Percentiles rank a stretch among this genome's conserved stretches.
These are phyloP conservation scores for Chrysomallon squamiferum DNA, from an alignment of 1,140 invertebrate species.

Conservation along the genomic window DNA sequence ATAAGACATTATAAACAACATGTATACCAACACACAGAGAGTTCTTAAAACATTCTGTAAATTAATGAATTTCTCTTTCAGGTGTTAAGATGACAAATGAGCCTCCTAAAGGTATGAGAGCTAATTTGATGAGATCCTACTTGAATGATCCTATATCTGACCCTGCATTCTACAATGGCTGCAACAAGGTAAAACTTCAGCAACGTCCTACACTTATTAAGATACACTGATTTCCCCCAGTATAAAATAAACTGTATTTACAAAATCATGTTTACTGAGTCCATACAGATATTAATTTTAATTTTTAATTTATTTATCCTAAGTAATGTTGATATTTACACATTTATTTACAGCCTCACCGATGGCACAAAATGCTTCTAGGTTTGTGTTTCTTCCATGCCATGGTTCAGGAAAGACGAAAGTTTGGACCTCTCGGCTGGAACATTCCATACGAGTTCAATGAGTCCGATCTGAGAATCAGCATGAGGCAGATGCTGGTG, in stretches of 20 bases:
- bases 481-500: conserved; percentile 64
- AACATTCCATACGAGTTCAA: conserved; percentile 66
- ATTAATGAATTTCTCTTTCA: conserved; percentile 20
- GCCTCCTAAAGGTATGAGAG: conserved; percentile 63
- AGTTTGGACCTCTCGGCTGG: conserved; percentile 65
- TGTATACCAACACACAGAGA: no score
- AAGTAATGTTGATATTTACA: no score
- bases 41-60: no score
- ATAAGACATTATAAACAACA: no score
- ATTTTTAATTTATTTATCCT: no score
- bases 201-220: no score
- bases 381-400: conserved; percentile 65
- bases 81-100: conserved; percentile 67
- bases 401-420: conserved; percentile 63
- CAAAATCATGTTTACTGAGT: no score
- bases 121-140: conserved; percentile 62
- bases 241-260: no score
- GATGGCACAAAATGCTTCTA: conserved; percentile 64
- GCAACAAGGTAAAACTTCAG: conserved; percentile 55
- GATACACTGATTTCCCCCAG: no score
- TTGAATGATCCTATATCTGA: conserved; percentile 65
- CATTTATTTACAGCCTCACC: not conserved
- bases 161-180: conserved; percentile 57
- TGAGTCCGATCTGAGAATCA: conserved; percentile 64
- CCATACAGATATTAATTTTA: no score